phyloP scores from a whole-genome alignment of 1,140 invertebrate species.

The Aplysia californica region DNA sequence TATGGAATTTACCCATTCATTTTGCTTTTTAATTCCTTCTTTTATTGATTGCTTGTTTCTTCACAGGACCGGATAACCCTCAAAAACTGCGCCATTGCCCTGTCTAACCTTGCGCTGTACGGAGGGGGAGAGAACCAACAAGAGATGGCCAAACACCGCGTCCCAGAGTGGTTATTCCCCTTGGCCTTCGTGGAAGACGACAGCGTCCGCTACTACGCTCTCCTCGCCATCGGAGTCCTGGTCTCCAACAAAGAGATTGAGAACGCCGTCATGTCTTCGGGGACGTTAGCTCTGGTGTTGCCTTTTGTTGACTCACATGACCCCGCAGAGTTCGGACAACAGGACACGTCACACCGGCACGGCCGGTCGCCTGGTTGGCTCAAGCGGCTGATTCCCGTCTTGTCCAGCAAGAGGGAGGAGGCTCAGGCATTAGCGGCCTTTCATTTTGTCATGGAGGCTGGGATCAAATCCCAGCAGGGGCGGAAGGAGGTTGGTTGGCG shows the following conservation, averaged over 20 bases:
- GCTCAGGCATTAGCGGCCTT: conserved; percentile 97
- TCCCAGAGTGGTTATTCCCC: conserved; percentile 98
- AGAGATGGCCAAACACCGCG: conserved; percentile 89
- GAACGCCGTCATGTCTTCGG: conserved; percentile 92
- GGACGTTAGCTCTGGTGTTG: conserved; percentile 94
- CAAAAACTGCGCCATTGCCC: conserved; percentile 93
- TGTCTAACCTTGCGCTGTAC: conserved; percentile 96
- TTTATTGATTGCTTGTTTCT: too few relatives aligned
- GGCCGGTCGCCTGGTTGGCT: conserved; percentile 98
- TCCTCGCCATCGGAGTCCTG: conserved; percentile 94
- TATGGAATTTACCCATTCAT: too few relatives aligned
- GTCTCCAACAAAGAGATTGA: conserved; percentile 99
- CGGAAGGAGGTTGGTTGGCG: conserved; percentile 82
- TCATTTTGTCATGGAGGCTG: conserved; percentile 99
- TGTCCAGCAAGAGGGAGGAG: conserved; percentile 95
- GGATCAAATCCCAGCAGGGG: conserved; percentile 96
- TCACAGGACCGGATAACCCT: conserved; percentile 85
- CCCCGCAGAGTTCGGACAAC: conserved; percentile 94
- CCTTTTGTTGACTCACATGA: conserved; percentile 95
- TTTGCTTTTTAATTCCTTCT: too few relatives aligned
- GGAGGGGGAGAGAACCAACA: conserved; percentile 97
- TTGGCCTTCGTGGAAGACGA: conserved; percentile 97
- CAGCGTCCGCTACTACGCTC: conserved; percentile 94
- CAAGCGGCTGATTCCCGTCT: conserved; percentile 89
- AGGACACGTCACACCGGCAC: conserved; percentile 88